Percentiles rank a stretch among this genome's conserved stretches.
Conservation (phyloP, 2,797 vertebrate species). For the Pitangus sulphuratus region DNA sequence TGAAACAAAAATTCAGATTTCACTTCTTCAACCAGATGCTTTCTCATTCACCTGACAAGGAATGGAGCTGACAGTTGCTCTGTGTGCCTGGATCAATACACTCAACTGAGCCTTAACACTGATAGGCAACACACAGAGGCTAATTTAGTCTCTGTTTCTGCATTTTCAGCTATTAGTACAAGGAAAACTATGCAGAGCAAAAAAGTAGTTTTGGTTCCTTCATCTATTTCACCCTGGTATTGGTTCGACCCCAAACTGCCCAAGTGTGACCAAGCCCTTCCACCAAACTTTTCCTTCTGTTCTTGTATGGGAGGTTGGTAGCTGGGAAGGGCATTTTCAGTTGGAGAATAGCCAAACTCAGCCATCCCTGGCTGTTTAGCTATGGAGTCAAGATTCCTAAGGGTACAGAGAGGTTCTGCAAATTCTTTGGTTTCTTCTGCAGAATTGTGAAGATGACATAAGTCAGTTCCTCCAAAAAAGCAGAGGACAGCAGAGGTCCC, state of each 20-base stretch:
- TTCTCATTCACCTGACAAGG: neutral
- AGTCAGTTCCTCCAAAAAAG: neutral
- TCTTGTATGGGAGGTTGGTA: neutral
- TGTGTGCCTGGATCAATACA: neutral
- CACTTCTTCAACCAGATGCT: neutral
- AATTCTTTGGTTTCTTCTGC: neutral
- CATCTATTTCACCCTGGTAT: neutral
- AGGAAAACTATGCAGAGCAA: neutral
- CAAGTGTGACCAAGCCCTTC: neutral
- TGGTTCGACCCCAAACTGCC: neutral
- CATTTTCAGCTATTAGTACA: neutral
- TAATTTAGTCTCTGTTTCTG: neutral
- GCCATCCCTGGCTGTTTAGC: neutral
- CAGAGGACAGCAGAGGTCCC: neutral
- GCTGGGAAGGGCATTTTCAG: neutral
- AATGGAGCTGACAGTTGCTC: neutral
- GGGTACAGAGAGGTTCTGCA: neutral
- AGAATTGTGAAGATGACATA: neutral
- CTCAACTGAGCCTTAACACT: neutral
- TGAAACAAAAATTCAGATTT: neutral
- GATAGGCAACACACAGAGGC: neutral
- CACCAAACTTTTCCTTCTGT: neutral
- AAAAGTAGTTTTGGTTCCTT: neutral
- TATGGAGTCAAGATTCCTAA: conserved; percentile 4
- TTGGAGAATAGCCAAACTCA: neutral